phyloP scores from a whole-genome alignment of 2,113 vertebrate genomes.

The Hyaena hyaena region DNA sequence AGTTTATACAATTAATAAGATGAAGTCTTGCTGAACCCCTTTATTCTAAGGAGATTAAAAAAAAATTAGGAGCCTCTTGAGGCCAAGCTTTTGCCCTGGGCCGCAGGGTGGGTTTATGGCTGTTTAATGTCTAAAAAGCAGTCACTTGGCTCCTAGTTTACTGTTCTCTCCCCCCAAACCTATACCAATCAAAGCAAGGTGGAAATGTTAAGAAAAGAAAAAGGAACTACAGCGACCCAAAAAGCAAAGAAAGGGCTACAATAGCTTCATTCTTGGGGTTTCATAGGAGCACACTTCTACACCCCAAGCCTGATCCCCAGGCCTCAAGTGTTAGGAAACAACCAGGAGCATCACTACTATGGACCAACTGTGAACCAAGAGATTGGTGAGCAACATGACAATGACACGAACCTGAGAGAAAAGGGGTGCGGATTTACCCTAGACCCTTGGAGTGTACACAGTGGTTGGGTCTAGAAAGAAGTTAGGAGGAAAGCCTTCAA shows the following conservation, averaged over 20 bases:
- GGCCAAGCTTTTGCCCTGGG: background rate
- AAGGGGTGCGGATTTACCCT: fast-evolving
- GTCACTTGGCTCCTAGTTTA: background rate
- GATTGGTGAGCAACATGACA: background rate
- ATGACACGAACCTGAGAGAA: background rate
- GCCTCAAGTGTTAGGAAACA: background rate
- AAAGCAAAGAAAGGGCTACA: background rate
- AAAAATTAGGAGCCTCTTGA: background rate
- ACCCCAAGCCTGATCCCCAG: background rate
- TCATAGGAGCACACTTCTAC: background rate
- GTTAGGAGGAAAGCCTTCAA: background rate
- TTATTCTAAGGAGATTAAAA: background rate
- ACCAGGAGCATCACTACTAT: background rate
- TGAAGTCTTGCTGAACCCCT: background rate
- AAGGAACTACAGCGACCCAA: background rate
- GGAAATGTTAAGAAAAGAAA: constrained; percentile 28
- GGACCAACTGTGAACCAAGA: background rate
- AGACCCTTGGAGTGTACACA: background rate
- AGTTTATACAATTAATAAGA: background rate
- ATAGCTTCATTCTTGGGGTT: background rate
- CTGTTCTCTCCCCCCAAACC: background rate
- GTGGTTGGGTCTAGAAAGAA: background rate
- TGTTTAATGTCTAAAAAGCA: background rate
- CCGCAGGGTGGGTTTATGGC: background rate
- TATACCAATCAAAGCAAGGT: background rate